A percentile compares a stretch with the other conserved stretches of the same genome.
Evolutionary conservation across 2,888 invertebrate genomes (phyloP).

Genomic region (Conchocele bisecta): DNA sequence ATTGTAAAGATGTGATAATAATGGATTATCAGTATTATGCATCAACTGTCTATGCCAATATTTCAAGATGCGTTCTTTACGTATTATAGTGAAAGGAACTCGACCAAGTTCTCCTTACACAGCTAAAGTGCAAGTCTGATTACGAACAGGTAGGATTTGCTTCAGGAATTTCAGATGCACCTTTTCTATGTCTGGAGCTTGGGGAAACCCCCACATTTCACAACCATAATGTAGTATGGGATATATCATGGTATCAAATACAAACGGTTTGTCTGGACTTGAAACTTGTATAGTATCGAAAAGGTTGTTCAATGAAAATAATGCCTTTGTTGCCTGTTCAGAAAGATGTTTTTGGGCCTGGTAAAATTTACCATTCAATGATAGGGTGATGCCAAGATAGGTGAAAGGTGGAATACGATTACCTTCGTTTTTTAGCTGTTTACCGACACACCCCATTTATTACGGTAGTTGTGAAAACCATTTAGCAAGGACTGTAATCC

Average conservation of each 20-base stretch:
- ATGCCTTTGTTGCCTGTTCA: not conserved
- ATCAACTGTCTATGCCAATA: conserved; percentile 28
- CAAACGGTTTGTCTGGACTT: not conserved
- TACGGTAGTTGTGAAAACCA: too few species aligned
- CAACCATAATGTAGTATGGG: conserved; percentile 17
- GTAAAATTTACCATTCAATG: not conserved
- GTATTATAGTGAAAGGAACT: not conserved
- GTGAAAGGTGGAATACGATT: not conserved
- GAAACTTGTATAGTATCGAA: not conserved
- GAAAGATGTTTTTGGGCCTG: not conserved
- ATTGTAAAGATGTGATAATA: too few species aligned
- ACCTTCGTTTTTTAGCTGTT: too few species aligned
- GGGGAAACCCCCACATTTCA: conserved; percentile 32
- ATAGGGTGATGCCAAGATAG: not conserved
- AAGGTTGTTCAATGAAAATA: not conserved
- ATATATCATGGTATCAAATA: conserved; percentile 18
- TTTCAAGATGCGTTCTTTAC: conserved; percentile 19
- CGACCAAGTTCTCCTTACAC: conserved; percentile 29
- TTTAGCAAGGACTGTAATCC: too few species aligned
- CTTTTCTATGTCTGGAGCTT: conserved; percentile 16
- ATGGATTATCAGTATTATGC: too few species aligned
- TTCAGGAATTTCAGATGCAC: conserved; percentile 24
- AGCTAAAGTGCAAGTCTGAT: not conserved
- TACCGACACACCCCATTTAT: too few species aligned
- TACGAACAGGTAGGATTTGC: conserved; percentile 7